Base-by-base conservation (phyloP, 1,140 invertebrate species). In the Aphelinus atriplicis region DNA sequence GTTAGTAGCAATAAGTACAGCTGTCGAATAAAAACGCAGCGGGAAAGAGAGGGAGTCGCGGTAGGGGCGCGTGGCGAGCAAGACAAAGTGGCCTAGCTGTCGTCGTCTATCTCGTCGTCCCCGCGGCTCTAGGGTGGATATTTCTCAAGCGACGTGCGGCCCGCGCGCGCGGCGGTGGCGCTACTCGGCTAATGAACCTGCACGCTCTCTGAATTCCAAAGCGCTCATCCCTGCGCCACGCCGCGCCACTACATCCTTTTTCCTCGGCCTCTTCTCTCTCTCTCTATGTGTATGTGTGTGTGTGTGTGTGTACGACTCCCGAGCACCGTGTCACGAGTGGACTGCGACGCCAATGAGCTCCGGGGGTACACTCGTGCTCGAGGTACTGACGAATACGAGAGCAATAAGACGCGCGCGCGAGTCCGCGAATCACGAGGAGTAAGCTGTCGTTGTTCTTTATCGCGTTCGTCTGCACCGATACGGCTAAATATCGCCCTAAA, bases 161-260 rank as follows among this genome's bases (percentile, higher is more conserved):
- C 26, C 26, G 26, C 26, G 26, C 26, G 26, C 26, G 26, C 26
- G 26, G 26, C 26, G 26, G 26, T 43, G 61, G 0, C 45, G 58
- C 45, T 43, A 46, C 51, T 65, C 53, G 69, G 71, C 81, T 83
- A 84, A 84, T 80, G 80, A 84, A 82, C 82, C 77, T 57, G 75
- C 53, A 76, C 83, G 81, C 77, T 79, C 78, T 78, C 80, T 75
- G 81, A 83, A 84, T 82, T 73, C 75, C 71, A 82, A 83, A 82
- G 72, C 78, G 78, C 63, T 42, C 61, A 53, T n/a, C 26, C 63
- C 26, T 26, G 26, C 26, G 26, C 26, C 26, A 0, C 26, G 26
- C 26, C 26, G 26, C 26, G 26, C 26, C 65, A 77, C 79, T 50
- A 26, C 75, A 71, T 79, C 60, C 62, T 69, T 26, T 26, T 76